These are phyloP conservation scores for Steinernema feltiae DNA, from an alignment of 1,140 invertebrate species.

Conservation along the genomic window DNA sequence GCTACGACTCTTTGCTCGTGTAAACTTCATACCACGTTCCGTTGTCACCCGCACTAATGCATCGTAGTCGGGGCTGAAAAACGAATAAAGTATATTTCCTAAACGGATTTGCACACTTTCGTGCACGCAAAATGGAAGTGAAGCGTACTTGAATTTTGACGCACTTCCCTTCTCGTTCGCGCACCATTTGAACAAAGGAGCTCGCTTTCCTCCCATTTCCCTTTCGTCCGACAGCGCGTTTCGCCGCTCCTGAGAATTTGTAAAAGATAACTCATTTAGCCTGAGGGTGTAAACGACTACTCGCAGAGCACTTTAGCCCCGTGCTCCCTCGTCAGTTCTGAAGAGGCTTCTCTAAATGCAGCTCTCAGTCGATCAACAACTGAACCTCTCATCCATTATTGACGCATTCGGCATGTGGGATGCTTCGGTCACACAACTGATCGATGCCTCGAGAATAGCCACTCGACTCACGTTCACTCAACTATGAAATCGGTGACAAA, in stretches of 20 bases:
- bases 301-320: not conserved
- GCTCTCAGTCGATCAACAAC: not conserved
- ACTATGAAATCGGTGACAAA: slow-evolving; percentile 6
- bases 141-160: not conserved
- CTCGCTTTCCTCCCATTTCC: not conserved
- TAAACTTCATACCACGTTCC: no score
- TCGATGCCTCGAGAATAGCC: not conserved
- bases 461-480: not conserved
- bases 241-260: not conserved
- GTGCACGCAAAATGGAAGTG: not conserved
- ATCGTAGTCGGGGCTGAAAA: not conserved
- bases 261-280: slow-evolving; percentile 9
- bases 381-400: slow-evolving; percentile 3
- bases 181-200: not conserved
- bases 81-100: not conserved
- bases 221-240: not conserved
- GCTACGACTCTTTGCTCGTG: no score
- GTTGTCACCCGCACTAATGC: no score
- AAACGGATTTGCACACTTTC: not conserved
- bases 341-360: not conserved
- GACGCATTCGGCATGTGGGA: not conserved
- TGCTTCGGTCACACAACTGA: not conserved
- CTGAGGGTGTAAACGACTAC: not conserved
- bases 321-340: not conserved
- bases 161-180: not conserved